These are phyloP conservation scores for Haemorhous mexicanus DNA, from an alignment of 2,113 vertebrate genomes.

Conservation along the genomic window DNA sequence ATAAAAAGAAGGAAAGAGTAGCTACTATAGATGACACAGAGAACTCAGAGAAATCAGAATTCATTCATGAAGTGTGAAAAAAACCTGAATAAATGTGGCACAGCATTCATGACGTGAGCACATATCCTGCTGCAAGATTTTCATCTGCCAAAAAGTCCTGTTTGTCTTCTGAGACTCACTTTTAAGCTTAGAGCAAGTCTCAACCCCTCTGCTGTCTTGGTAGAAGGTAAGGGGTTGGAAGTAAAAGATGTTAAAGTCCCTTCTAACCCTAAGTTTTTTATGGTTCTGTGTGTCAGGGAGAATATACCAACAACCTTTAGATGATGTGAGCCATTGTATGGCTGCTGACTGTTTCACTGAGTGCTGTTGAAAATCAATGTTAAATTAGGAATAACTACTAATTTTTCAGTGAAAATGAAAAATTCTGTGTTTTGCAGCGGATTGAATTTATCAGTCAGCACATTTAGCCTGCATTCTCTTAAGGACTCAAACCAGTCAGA, in stretches of 20 bases:
- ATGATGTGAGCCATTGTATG: neutral
- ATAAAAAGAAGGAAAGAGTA: neutral
- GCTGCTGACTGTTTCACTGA: neutral
- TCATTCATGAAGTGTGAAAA: accelerated
- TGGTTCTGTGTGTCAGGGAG: neutral
- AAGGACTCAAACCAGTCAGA: neutral
- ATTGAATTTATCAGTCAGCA: neutral
- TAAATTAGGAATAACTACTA: neutral
- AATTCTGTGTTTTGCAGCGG: neutral
- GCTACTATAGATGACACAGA: neutral
- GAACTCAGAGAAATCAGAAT: neutral
- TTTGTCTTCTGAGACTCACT: neutral
- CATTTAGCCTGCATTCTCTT: neutral
- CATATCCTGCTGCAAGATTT: neutral
- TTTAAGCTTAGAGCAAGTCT: neutral
- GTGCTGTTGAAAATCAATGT: neutral
- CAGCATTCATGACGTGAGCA: neutral
- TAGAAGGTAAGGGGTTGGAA: neutral
- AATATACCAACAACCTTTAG: neutral
- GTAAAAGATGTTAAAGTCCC: no score
- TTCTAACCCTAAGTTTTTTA: neutral
- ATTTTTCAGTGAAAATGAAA: neutral
- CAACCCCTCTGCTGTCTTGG: accelerated
- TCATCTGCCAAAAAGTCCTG: neutral
- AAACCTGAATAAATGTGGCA: neutral